Percentiles rank a stretch among this genome's conserved stretches.
Evolutionary conservation across 2,888 invertebrate species (phyloP).

Genomic region (Celastrina argiolus): DNA sequence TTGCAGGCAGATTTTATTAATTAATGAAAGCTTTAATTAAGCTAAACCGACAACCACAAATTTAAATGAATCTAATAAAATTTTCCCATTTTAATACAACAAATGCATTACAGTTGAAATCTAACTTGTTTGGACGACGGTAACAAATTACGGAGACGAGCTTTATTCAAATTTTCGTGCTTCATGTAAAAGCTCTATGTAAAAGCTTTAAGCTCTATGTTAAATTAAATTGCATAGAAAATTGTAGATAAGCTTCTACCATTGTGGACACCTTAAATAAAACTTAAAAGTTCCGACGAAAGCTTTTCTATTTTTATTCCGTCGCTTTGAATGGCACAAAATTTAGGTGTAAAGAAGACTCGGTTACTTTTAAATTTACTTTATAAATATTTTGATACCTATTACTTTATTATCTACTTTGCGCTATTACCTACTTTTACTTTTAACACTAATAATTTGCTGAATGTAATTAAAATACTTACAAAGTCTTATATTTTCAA

Average conservation of each 20-base stretch:
- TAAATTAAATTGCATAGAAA: slow-evolving; percentile 40
- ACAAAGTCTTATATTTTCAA: no score
- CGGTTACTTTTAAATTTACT: no score
- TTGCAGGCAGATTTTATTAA: slow-evolving; percentile 2
- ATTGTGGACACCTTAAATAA: neutral
- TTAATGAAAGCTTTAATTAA: neutral
- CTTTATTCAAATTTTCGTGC: slow-evolving; percentile 42
- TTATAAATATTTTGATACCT: no score
- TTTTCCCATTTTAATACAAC: slow-evolving; percentile 22
- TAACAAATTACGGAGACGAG: slow-evolving; percentile 37
- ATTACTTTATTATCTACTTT: no score
- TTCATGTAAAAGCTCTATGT: slow-evolving; percentile 17
- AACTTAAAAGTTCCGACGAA: slow-evolving; percentile 5
- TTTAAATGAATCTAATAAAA: neutral
- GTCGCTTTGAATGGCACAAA: neutral
- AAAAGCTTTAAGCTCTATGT: slow-evolving; percentile 36
- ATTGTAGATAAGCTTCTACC: slow-evolving; percentile 14
- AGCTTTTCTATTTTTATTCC: neutral
- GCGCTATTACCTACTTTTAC: no score
- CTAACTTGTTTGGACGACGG: slow-evolving; percentile 23
- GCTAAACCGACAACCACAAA: neutral
- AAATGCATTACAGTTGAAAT: slow-evolving; percentile 9
- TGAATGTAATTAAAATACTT: no score
- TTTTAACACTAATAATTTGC: no score
- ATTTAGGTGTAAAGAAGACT: neutral